These are phyloP conservation scores for Drepana falcataria DNA, from an alignment of 2,888 invertebrate genomes.

Conservation along the genomic window DNA sequence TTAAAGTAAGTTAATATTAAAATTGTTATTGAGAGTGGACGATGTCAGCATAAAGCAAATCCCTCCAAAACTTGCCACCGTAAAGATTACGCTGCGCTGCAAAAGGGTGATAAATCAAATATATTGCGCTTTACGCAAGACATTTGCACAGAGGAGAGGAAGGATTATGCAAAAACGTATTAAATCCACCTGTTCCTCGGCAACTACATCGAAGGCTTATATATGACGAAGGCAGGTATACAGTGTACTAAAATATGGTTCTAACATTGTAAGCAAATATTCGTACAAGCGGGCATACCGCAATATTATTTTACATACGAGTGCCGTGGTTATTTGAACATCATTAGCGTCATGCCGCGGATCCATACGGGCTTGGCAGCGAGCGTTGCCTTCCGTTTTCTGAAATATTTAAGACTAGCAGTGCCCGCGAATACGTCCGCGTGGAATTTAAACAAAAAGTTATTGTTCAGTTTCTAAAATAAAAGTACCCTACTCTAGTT, in stretches of 20 bases:
- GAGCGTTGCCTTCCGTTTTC: slow-evolving; percentile 4
- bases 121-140: not conserved
- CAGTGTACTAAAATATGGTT: slow-evolving; percentile 5
- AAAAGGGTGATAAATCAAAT: not conserved
- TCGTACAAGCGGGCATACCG: slow-evolving; percentile 5
- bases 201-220: not conserved
- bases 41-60: not conserved
- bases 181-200: not conserved
- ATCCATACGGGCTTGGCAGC: slow-evolving; percentile 12
- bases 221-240: not conserved
- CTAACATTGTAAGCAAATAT: slow-evolving; percentile 9
- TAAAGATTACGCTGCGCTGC: not conserved
- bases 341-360: slow-evolving; percentile 28
- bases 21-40: too few relatives aligned
- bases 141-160: not conserved
- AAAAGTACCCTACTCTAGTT: too few relatives aligned
- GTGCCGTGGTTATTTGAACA: slow-evolving; percentile 24
- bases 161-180: not conserved
- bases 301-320: slow-evolving; percentile 4
- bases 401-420: not conserved
- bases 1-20: too few relatives aligned
- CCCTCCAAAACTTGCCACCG: not conserved
- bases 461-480: too few relatives aligned
- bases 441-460: too few relatives aligned
- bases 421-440: too few relatives aligned